Conservation (phyloP, 1,140 invertebrate genomes). For the Ericerus pela region DNA sequence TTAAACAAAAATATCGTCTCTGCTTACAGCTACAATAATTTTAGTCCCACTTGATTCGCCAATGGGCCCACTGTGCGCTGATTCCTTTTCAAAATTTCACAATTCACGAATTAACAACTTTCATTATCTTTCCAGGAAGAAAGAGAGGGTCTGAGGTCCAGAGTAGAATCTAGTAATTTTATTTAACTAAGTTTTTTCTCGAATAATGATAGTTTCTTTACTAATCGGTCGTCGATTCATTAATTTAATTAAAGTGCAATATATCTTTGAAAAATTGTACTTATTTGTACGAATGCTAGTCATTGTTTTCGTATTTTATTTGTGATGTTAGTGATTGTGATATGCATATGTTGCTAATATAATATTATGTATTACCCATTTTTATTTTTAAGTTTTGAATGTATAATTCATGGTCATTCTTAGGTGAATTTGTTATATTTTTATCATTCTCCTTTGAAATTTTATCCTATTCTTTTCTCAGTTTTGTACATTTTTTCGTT, state of each 20-base stretch:
- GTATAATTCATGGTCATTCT: neutral
- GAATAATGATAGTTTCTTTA: too few relatives aligned
- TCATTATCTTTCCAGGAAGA: constrained; percentile 2
- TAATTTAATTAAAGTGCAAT: neutral
- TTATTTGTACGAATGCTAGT: constrained; percentile 10
- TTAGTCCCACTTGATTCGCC: too few relatives aligned
- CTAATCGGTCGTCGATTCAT: too few relatives aligned
- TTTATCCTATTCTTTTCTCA: neutral
- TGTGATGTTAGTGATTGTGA: constrained; percentile 10
- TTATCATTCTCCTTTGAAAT: neutral
- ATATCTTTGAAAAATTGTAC: neutral
- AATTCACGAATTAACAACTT: too few relatives aligned
- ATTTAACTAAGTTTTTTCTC: neutral
- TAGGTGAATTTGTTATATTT: neutral
- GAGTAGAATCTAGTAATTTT: constrained; percentile 5
- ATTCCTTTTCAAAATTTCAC: too few relatives aligned
- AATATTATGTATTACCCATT: constrained; percentile 9
- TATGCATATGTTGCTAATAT: neutral
- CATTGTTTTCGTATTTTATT: neutral
- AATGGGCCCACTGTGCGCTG: too few relatives aligned
- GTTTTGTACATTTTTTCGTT: neutral
- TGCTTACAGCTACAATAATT: too few relatives aligned
- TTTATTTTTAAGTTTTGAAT: neutral
- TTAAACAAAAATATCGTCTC: too few relatives aligned
- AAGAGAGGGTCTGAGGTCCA: neutral